phyloP scores from a whole-genome alignment of 2,797 vertebrate species.

The Rhinophrynus dorsalis region DNA sequence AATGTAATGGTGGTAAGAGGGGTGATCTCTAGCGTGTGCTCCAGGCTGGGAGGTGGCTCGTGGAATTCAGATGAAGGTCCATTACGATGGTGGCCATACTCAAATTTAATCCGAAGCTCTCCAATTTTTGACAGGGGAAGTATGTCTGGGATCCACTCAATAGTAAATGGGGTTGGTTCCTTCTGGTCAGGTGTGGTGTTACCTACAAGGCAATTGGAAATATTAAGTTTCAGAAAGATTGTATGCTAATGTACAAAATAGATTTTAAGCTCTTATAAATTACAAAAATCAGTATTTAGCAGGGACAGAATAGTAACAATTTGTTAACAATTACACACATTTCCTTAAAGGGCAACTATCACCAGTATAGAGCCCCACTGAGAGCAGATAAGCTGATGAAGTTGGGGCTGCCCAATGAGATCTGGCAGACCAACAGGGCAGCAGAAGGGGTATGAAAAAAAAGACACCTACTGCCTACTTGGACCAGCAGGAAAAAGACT shows the following conservation, averaged over 20 bases:
- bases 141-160: constrained; percentile 89
- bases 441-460: no score
- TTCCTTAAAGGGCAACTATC: no score
- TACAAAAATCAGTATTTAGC: no score
- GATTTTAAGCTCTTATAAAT: no score
- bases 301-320: no score
- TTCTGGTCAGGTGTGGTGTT: constrained; percentile 75
- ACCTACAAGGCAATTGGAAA: constrained; percentile 59
- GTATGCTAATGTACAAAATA: background rate
- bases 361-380: no score
- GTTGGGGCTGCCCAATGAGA: no score
- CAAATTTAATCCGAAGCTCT: constrained; percentile 83
- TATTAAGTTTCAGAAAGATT: background rate
- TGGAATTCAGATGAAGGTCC: constrained; percentile 66
- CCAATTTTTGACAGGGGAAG: constrained; percentile 83
- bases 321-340: no score
- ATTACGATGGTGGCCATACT: constrained; percentile 84
- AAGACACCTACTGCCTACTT: no score
- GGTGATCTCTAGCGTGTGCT: constrained; percentile 63
- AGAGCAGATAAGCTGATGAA: no score
- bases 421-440: no score
- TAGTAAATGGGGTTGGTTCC: constrained; percentile 81
- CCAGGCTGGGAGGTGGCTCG: constrained; percentile 56
- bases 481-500: no score
- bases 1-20: constrained; percentile 67